Evolutionary conservation across 2,797 vertebrate species (phyloP).

Genomic region (Nyctibius grandis): DNA sequence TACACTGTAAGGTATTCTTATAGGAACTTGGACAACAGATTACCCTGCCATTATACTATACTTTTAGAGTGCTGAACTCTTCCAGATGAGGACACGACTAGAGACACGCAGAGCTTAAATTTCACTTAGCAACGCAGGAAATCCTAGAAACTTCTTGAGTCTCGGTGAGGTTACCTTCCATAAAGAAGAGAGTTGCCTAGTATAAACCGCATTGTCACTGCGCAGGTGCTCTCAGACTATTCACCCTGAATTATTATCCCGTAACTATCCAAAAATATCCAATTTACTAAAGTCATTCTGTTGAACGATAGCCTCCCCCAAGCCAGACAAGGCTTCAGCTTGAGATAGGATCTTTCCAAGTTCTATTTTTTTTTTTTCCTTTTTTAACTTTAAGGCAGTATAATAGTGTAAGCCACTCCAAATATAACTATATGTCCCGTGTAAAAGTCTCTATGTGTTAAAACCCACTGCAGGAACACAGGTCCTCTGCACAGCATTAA

Average conservation of each 20-base stretch:
- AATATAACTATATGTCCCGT: fast-evolving
- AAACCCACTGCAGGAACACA: fast-evolving
- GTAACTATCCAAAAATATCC: not conserved
- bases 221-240: not conserved
- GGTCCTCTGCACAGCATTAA: not conserved
- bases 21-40: not conserved
- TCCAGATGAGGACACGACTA: not conserved
- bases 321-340: not conserved
- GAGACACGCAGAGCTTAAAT: not conserved
- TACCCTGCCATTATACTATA: not conserved
- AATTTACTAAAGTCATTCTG: not conserved
- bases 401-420: not conserved
- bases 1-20: not conserved
- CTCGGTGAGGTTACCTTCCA: not conserved
- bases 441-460: not conserved
- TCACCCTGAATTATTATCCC: not conserved
- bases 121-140: not conserved
- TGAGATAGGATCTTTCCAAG: not conserved
- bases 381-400: not conserved
- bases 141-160: not conserved
- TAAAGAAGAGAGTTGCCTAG: not conserved
- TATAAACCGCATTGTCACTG: not conserved
- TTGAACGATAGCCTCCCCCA: not conserved
- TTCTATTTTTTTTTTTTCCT: fast-evolving
- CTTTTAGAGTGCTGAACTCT: not conserved